A percentile compares a stretch with the other conserved stretches of the same genome.
Evolutionary conservation across 1,140 invertebrate genomes (phyloP).

Genomic region (Cyrtorhinus lividipennis): DNA sequence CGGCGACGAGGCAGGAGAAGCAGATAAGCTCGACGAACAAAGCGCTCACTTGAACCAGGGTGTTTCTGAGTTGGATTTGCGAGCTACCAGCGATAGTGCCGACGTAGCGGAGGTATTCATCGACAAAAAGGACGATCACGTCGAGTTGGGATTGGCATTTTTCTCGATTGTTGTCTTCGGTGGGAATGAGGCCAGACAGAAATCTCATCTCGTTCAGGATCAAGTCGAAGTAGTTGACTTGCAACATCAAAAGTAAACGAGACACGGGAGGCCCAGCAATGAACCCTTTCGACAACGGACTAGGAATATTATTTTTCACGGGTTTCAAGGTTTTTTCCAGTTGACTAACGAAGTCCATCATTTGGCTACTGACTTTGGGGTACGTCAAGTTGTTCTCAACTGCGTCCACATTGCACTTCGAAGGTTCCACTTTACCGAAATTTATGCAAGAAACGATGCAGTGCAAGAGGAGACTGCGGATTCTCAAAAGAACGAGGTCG

Average conservation of each 20-base stretch:
- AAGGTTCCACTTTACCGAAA: not conserved
- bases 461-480: conserved; percentile 19
- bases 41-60: conserved; percentile 7
- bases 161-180: conserved; percentile 11
- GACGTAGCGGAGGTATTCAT: conserved; percentile 8
- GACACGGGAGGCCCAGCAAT: conserved; percentile 15
- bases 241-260: conserved; percentile 13
- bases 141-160: conserved; percentile 13
- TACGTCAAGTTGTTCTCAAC: not conserved
- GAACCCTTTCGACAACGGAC: conserved; percentile 7
- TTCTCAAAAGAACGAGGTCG: conserved; percentile 19
- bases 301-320: conserved; percentile 13
- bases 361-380: not conserved
- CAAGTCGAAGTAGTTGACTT: conserved; percentile 17
- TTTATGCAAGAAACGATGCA: conserved; percentile 10
- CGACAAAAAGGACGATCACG: conserved; percentile 11
- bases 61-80: not conserved
- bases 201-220: conserved; percentile 15
- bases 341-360: conserved; percentile 3
- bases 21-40: conserved; percentile 15
- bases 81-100: not conserved
- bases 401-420: not conserved
- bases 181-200: not conserved
- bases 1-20: conserved; percentile 16
- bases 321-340: conserved; percentile 9